Percentiles rank a stretch among this genome's conserved stretches.
Conservation (phyloP, 2,797 vertebrate genomes). For the Amniataba percoides region DNA sequence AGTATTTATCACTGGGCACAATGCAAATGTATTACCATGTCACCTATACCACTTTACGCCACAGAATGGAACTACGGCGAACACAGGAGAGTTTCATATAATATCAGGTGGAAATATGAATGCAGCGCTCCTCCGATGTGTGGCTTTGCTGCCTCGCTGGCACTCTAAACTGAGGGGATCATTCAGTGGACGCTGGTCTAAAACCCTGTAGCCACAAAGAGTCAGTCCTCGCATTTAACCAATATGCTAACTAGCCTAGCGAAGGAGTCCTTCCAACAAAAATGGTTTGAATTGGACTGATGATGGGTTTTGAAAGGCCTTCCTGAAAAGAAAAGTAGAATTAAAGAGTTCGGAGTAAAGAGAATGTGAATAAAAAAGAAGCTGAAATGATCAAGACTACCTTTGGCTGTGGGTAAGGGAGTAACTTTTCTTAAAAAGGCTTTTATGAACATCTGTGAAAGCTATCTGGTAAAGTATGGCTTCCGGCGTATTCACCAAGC, state of each 20-base stretch:
- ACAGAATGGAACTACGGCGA: constrained; percentile 77
- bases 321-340: constrained; percentile 47
- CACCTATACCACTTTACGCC: constrained; percentile 85
- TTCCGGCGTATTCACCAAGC: constrained; percentile 12
- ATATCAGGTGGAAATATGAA: constrained; percentile 74
- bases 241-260: constrained; percentile 60
- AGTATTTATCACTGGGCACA: constrained; percentile 89
- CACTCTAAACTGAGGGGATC: constrained; percentile 63
- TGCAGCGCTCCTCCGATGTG: constrained; percentile 40
- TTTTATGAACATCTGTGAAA: constrained; percentile 33
- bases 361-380: constrained; percentile 30
- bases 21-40: constrained; percentile 88
- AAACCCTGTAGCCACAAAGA: constrained; percentile 60
- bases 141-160: constrained; percentile 42
- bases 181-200: constrained; percentile 66
- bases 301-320: constrained; percentile 8
- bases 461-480: constrained; percentile 33
- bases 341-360: constrained; percentile 35
- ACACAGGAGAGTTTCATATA: constrained; percentile 75
- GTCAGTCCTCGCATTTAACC: constrained; percentile 57
- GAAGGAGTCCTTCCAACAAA: constrained; percentile 51
- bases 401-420: constrained; percentile 21
- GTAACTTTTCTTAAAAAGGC: constrained; percentile 42
- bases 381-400: constrained; percentile 31
- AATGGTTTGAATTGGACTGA: constrained; percentile 47